These are phyloP conservation scores for Fragum fragum DNA, from an alignment of 2,888 invertebrate genomes.

Conservation along the genomic window DNA sequence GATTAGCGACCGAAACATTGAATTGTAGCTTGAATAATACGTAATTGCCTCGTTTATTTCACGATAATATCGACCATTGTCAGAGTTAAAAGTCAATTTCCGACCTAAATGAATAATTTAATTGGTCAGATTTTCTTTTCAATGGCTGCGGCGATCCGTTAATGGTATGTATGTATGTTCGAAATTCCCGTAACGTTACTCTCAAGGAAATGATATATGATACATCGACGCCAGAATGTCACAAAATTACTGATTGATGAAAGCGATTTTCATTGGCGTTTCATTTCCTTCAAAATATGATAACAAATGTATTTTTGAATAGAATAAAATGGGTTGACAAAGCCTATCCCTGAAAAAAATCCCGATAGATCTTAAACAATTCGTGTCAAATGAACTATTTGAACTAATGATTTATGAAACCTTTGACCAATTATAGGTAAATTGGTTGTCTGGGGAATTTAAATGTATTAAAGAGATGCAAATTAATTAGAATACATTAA, in stretches of 20 bases:
- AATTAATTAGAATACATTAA: constrained; percentile 19
- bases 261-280: neutral
- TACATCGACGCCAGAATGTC: neutral
- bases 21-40: too few species aligned
- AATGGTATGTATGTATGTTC: too few species aligned
- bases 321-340: too few species aligned
- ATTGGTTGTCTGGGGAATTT: constrained; percentile 10
- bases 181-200: too few species aligned
- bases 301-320: neutral
- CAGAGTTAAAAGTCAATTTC: too few species aligned
- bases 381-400: neutral
- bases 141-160: too few species aligned
- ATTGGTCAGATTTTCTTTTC: too few species aligned
- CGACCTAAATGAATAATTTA: too few species aligned
- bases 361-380: neutral
- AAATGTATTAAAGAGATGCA: constrained; percentile 9
- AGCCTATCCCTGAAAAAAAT: neutral
- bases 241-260: neutral
- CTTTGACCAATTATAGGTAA: constrained; percentile 1
- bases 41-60: too few species aligned
- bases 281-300: neutral
- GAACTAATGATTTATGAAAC: constrained; percentile 10
- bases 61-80: too few species aligned
- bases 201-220: neutral
- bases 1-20: too few species aligned